Base-by-base conservation (phyloP, 2,888 invertebrate species). In the Hypomecis punctinalis region DNA sequence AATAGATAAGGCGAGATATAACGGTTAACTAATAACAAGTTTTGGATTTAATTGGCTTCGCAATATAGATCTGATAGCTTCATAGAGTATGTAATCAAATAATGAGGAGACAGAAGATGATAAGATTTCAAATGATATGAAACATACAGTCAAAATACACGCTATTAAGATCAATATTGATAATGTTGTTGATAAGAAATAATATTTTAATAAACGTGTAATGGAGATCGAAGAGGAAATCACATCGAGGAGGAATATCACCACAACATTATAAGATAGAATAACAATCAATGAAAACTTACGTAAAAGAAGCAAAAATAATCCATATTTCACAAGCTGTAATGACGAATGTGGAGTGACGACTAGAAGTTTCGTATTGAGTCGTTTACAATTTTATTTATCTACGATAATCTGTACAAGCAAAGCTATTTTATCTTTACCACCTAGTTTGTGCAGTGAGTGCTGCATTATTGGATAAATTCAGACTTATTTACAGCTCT, bases 241-340 rank as follows among this genome's bases (percentile, higher is more conserved):
- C 23, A 42, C 51, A 23, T n/a, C n/a, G n/a, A n/a, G n/a, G n/a
- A n/a, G n/a, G 48, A 54, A 61, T 45, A 49, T 33, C 7, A 56
- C 33, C 39, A 51, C 63, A 37, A 68, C 49, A 8, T 49, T 55
- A 66, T 51, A 23, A 23, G 23, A 63, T 36, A 66, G 69, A 37
- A 56, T 37, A 63, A 63, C 63, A 63, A 70, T 53, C 73, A 73
- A 75, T 64, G 74, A 61, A 47, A 63, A 73, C 81, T 80, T 66
- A 81, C 81, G 59, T 64, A 73, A 48, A 80, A 67, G 63, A 82
- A 82, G 71, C 82, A 82, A 80, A 73, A 73, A 54, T 70, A 73
- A 66, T 73, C 73, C 73, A 73, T 73, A 68, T 63, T n/a, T 37
- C 65, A 68, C 62, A 37, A 66, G 61, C 53, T 49, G 70, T 73